phyloP scores from a whole-genome alignment of 1,140 invertebrate species.

The Pseudoatta argentina region DNA sequence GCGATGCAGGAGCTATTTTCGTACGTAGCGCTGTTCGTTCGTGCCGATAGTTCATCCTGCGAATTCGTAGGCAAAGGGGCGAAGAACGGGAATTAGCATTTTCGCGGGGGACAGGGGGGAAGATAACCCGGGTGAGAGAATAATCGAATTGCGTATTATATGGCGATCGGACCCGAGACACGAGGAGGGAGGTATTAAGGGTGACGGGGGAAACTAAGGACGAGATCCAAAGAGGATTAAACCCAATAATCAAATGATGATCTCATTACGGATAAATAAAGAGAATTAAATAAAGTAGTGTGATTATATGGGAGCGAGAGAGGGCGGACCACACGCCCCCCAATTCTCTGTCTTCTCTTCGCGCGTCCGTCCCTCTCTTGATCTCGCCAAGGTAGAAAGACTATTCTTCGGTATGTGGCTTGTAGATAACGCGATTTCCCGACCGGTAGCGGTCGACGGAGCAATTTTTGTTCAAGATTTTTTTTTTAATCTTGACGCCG shows the following conservation, averaged over 20 bases:
- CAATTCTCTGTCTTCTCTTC: slow-evolving; percentile 31
- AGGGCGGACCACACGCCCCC: slow-evolving; percentile 16
- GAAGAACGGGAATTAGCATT: slow-evolving; percentile 19
- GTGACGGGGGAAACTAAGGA: slow-evolving; percentile 79
- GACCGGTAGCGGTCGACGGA: slow-evolving; percentile 43
- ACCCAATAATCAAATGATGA: slow-evolving; percentile 87
- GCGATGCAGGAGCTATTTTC: slow-evolving; percentile 28
- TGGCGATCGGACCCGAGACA: slow-evolving; percentile 71
- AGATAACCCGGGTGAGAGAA: slow-evolving; percentile 15
- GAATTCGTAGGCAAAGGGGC: not conserved
- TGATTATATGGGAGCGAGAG: slow-evolving; percentile 77
- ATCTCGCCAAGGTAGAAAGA: slow-evolving; percentile 9
- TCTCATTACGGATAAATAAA: slow-evolving; percentile 86
- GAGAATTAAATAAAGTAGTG: slow-evolving; percentile 85
- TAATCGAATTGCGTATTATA: slow-evolving; percentile 40
- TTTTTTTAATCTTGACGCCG: slow-evolving; percentile 41
- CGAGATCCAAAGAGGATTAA: slow-evolving; percentile 87
- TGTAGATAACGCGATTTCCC: slow-evolving; percentile 70
- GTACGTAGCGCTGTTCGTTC: slow-evolving; percentile 37
- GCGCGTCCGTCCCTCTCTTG: slow-evolving; percentile 24
- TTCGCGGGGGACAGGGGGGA: not conserved
- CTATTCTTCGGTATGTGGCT: slow-evolving; percentile 53
- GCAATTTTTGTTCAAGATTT: slow-evolving; percentile 63
- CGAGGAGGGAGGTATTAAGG: slow-evolving; percentile 67
- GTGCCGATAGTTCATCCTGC: slow-evolving; percentile 63